phyloP scores from a whole-genome alignment of 2,888 invertebrate genomes.

The Chymomyza caudatula region DNA sequence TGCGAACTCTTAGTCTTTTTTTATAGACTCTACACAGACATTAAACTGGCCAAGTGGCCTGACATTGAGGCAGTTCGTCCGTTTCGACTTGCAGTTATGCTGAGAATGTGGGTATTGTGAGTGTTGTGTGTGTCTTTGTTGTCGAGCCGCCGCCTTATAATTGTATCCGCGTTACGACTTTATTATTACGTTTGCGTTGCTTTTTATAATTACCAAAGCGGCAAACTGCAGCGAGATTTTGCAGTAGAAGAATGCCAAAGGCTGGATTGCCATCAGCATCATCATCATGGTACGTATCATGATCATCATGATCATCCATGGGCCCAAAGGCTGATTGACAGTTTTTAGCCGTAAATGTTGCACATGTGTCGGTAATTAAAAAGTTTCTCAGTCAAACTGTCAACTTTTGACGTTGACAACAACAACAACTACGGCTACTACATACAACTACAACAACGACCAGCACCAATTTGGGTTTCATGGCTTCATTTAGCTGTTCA shows the following conservation, averaged over 20 bases:
- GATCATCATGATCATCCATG: not conserved
- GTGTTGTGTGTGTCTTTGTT: conserved; percentile 62
- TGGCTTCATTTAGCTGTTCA: conserved; percentile 55
- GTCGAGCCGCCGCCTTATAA: conserved; percentile 57
- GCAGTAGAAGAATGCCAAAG: too few species aligned
- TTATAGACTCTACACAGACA: not conserved
- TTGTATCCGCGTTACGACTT: conserved; percentile 68
- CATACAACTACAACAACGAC: too few species aligned
- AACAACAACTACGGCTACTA: too few species aligned
- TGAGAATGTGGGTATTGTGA: conserved; percentile 58
- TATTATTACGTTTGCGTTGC: conserved; percentile 43
- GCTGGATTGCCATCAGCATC: not conserved
- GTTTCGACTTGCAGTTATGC: conserved; percentile 28
- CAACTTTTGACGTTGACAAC: conserved; percentile 50
- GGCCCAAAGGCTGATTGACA: conserved; percentile 27
- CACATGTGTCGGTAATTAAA: conserved; percentile 34
- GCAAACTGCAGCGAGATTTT: not conserved
- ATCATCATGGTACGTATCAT: not conserved
- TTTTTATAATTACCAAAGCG: not conserved
- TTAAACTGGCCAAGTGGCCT: not conserved
- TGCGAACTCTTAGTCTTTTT: conserved; percentile 43
- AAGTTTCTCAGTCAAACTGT: conserved; percentile 62
- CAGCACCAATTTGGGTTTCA: conserved; percentile 38
- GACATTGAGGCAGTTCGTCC: conserved; percentile 4
- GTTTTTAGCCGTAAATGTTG: conserved; percentile 14